These are phyloP conservation scores for Graptemys geographica DNA, from an alignment of 2,797 vertebrate genomes.

Conservation along the genomic window DNA sequence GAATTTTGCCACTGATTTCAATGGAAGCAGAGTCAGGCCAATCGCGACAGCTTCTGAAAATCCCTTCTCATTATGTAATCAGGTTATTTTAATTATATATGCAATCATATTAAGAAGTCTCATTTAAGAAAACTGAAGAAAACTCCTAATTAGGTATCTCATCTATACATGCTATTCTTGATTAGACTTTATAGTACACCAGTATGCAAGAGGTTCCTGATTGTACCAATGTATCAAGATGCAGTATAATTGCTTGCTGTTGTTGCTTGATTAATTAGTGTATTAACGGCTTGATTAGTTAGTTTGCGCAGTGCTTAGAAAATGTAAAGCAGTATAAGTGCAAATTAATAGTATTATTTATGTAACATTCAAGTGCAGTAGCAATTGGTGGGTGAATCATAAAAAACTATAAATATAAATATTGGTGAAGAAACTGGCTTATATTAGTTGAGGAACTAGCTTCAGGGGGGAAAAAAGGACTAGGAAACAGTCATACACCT, in stretches of 20 bases:
- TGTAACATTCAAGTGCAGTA: conserved; percentile 13
- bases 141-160: background rate
- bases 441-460: background rate
- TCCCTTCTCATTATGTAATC: background rate
- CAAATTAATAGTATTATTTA: conserved; percentile 54
- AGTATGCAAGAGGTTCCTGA: background rate
- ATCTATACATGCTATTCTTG: background rate
- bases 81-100: background rate
- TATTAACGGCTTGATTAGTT: conserved; percentile 51
- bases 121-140: background rate
- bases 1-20: background rate
- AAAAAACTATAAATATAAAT: background rate
- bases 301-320: background rate
- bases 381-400: background rate
- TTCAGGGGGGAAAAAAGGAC: background rate
- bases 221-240: background rate
- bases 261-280: conserved; percentile 48
- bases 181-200: background rate
- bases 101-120: background rate
- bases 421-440: background rate
- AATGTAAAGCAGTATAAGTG: conserved; percentile 42
- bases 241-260: background rate
- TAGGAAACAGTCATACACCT: too few relatives aligned
- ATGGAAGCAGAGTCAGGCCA: background rate
- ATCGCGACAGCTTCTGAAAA: background rate